These are phyloP conservation scores for Narcine bancroftii DNA, from an alignment of 2,113 vertebrate species.

Conservation along the genomic window DNA sequence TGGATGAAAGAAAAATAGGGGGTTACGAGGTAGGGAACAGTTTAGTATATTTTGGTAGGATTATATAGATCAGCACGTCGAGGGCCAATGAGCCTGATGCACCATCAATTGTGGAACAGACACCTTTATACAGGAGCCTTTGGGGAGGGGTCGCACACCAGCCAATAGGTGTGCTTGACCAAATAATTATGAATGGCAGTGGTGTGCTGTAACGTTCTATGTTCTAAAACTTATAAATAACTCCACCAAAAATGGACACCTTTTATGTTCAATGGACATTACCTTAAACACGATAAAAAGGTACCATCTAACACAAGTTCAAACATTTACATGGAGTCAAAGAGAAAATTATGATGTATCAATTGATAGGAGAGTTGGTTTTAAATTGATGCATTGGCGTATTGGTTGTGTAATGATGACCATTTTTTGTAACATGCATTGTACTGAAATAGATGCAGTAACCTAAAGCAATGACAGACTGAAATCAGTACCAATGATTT, in stretches of 20 bases:
- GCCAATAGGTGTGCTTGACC: too few species aligned
- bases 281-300: neutral
- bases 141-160: too few species aligned
- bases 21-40: too few species aligned
- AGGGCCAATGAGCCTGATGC: too few species aligned
- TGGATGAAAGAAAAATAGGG: too few species aligned
- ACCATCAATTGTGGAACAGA: too few species aligned
- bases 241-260: constrained; percentile 14
- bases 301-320: neutral
- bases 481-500: constrained; percentile 3
- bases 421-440: neutral
- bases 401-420: neutral
- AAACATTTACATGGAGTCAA: neutral
- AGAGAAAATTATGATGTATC: neutral
- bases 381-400: neutral
- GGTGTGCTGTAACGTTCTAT: too few species aligned
- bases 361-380: constrained; percentile 4
- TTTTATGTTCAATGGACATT: neutral
- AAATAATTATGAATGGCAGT: too few species aligned
- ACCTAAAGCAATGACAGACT: constrained; percentile 23
- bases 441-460: neutral
- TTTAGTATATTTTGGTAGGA: too few species aligned
- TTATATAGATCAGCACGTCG: too few species aligned
- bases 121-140: too few species aligned
- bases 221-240: constrained; percentile 34